Evolutionary conservation across 2,113 vertebrate genomes (phyloP).

Genomic region (Myrmophylax atrothorax): DNA sequence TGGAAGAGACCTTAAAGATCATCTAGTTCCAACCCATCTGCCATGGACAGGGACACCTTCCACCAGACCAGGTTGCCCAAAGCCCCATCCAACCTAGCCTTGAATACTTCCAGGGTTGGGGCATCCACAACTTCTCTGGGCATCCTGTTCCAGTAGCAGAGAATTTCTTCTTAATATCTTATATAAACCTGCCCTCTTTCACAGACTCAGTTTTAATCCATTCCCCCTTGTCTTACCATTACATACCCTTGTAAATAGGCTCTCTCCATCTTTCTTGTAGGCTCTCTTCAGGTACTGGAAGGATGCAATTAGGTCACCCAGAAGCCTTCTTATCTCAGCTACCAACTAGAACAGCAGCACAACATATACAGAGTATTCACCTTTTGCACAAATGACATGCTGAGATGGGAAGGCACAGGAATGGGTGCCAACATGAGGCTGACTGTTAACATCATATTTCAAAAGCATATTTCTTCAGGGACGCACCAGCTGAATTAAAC

Average conservation of each 20-base stretch:
- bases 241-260: not conserved
- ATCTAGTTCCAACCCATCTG: not conserved
- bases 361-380: not conserved
- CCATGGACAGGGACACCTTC: not conserved
- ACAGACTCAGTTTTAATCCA: not conserved
- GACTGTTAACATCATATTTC: not conserved
- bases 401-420: not conserved
- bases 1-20: not conserved
- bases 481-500: not conserved
- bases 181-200: not conserved
- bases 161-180: not conserved
- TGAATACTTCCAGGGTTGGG: not conserved
- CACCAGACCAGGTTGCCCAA: not conserved
- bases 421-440: not conserved
- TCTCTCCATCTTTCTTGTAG: not conserved
- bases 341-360: not conserved
- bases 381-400: not conserved
- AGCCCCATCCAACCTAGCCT: not conserved
- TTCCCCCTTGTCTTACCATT: not conserved
- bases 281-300: not conserved
- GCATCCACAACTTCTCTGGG: not conserved
- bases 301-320: not conserved
- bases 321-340: not conserved
- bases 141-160: not conserved
- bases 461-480: not conserved